These are phyloP conservation scores for Chelon labrosus DNA, from an alignment of 2,797 vertebrate species.

Conservation along the genomic window DNA sequence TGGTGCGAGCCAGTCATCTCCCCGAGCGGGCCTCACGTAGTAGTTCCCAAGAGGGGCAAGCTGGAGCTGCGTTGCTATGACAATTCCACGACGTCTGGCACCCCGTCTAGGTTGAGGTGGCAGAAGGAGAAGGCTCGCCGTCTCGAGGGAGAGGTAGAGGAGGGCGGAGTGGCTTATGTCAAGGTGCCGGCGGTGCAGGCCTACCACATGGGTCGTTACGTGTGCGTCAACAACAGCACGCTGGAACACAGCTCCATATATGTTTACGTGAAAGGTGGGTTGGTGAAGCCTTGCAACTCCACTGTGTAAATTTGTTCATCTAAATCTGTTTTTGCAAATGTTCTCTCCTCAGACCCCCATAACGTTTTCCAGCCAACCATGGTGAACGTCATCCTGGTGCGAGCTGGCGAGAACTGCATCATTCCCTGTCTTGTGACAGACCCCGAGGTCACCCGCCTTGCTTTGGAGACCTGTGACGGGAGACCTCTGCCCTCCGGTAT, in stretches of 20 bases:
- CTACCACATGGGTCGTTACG: slow-evolving; percentile 88
- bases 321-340: neutral
- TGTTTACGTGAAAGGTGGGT: slow-evolving; percentile 93
- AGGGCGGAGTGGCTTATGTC: slow-evolving; percentile 62
- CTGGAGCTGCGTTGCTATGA: slow-evolving; percentile 87
- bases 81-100: slow-evolving; percentile 52
- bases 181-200: slow-evolving; percentile 71
- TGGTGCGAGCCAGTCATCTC: slow-evolving; percentile 81
- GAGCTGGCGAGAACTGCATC: slow-evolving; percentile 86
- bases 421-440: slow-evolving; percentile 92
- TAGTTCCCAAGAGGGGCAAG: slow-evolving; percentile 84
- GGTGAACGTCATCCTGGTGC: slow-evolving; percentile 82
- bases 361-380: slow-evolving; percentile 87
- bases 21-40: slow-evolving; percentile 81
- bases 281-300: neutral
- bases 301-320: neutral
- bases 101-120: slow-evolving; percentile 83
- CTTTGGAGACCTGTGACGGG: slow-evolving; percentile 85
- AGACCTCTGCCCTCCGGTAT: slow-evolving; percentile 84
- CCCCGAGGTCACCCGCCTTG: slow-evolving; percentile 85
- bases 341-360: slow-evolving; percentile 81
- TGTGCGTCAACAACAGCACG: slow-evolving; percentile 85
- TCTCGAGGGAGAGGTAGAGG: slow-evolving; percentile 76
- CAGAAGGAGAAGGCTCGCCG: slow-evolving; percentile 80
- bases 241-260: slow-evolving; percentile 87